Conservation (phyloP, 2,797 vertebrate species). For the Melopsittacus undulatus region DNA sequence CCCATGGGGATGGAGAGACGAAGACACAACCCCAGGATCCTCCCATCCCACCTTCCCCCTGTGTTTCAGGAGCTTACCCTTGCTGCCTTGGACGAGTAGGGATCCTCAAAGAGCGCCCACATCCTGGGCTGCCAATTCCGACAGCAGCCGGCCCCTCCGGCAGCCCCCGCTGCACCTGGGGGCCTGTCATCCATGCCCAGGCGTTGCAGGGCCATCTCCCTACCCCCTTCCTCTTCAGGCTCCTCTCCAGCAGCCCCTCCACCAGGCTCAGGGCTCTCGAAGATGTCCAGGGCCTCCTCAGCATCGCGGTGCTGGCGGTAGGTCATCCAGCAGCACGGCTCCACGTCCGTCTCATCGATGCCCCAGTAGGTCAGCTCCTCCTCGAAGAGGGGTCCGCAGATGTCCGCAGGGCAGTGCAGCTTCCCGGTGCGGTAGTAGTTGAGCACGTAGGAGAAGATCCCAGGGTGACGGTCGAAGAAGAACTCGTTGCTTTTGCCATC, state of each 20-base stretch:
- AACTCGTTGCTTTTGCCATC: conserved; percentile 84
- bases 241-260: conserved; percentile 64
- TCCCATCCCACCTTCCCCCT: not conserved
- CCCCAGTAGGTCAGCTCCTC: conserved; percentile 98
- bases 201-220: conserved; percentile 77
- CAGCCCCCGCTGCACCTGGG: conserved; percentile 76
- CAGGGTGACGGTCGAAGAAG: conserved; percentile 96
- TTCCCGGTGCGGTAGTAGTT: conserved; percentile 99
- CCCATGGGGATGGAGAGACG: fast-evolving
- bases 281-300: conserved; percentile 96
- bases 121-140: conserved; percentile 88
- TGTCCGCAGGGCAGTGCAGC: conserved; percentile 96
- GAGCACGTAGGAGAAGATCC: conserved; percentile 95
- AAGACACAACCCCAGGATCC: not conserved
- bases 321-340: conserved; percentile 99
- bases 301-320: conserved; percentile 97
- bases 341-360: conserved; percentile 98
- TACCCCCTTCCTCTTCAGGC: conserved; percentile 78
- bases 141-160: conserved; percentile 83
- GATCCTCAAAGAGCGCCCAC: conserved; percentile 98
- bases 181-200: conserved; percentile 90
- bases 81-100: conserved; percentile 92
- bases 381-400: conserved; percentile 97
- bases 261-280: conserved; percentile 89
- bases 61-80: conserved; percentile 82